A percentile compares a stretch with the other conserved stretches of the same genome.
Conservation (phyloP, 1,140 invertebrate species). For the Steinernema khuongi region DNA sequence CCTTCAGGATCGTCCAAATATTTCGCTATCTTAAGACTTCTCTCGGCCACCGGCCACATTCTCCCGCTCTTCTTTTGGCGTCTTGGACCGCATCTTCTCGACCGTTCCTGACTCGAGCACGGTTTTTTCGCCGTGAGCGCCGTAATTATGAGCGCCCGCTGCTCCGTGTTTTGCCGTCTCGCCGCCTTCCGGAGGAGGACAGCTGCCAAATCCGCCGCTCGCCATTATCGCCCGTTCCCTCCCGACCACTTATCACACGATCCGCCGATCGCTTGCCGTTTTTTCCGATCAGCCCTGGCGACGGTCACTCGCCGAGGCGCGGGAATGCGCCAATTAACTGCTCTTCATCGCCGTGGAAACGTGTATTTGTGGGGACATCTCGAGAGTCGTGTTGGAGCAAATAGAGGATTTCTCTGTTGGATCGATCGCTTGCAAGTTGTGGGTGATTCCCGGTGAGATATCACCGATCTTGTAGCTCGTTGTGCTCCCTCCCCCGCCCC, state of each 20-base stretch:
- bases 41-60: too few relatives aligned
- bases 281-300: background rate
- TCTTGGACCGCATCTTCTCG: background rate
- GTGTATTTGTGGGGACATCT: background rate
- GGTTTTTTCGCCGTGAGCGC: background rate
- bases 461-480: too few relatives aligned
- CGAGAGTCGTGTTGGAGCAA: background rate
- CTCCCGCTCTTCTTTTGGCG: background rate
- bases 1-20: too few relatives aligned
- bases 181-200: background rate
- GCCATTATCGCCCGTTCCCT: background rate
- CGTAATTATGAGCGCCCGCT: background rate
- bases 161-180: constrained; percentile 8
- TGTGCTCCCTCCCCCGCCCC: too few relatives aligned
- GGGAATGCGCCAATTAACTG: background rate
- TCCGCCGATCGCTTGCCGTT: constrained; percentile 1
- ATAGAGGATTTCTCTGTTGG: too few relatives aligned
- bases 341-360: constrained; percentile 12
- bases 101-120: background rate
- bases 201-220: constrained; percentile 12
- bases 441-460: too few relatives aligned
- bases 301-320: background rate
- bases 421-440: too few relatives aligned
- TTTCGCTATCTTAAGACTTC: too few relatives aligned
- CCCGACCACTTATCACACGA: constrained; percentile 15